Conservation (phyloP, 1,140 invertebrate genomes). For the Philaenus spumarius region DNA sequence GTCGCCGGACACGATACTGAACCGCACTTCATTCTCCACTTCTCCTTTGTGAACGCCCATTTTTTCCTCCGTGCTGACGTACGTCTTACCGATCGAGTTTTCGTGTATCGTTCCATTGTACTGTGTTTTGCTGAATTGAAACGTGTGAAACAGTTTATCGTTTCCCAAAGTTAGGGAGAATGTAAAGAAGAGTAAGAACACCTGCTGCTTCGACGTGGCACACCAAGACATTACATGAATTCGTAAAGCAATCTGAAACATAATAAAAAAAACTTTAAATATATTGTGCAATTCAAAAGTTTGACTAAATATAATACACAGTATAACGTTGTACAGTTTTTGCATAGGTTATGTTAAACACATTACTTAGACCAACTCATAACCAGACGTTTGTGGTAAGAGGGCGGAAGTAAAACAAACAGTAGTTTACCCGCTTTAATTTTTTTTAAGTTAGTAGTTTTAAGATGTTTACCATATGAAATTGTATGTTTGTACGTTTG, state of each 20-base stretch:
- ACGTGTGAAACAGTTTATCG: slow-evolving; percentile 23
- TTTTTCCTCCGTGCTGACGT: slow-evolving; percentile 52
- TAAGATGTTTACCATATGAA: too few relatives aligned
- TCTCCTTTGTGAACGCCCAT: slow-evolving; percentile 60
- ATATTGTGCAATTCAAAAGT: not conserved
- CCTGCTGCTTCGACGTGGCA: not conserved
- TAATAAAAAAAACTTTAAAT: not conserved
- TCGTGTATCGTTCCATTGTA: slow-evolving; percentile 91
- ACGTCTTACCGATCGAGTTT: slow-evolving; percentile 81
- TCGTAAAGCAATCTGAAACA: not conserved
- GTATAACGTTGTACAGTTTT: too few relatives aligned
- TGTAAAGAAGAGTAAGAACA: not conserved
- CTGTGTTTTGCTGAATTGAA: slow-evolving; percentile 57
- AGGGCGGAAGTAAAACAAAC: too few relatives aligned
- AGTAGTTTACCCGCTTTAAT: too few relatives aligned
- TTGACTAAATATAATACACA: not conserved
- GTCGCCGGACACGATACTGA: slow-evolving; percentile 76
- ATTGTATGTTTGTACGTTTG: too few relatives aligned
- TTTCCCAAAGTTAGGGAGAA: not conserved
- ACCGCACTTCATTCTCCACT: slow-evolving; percentile 57
- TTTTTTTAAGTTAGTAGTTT: too few relatives aligned
- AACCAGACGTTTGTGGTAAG: too few relatives aligned
- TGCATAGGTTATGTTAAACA: too few relatives aligned
- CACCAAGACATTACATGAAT: not conserved
- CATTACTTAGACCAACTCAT: too few relatives aligned